phyloP scores from a whole-genome alignment of 2,113 vertebrate genomes.

The Calidris pugnax region DNA sequence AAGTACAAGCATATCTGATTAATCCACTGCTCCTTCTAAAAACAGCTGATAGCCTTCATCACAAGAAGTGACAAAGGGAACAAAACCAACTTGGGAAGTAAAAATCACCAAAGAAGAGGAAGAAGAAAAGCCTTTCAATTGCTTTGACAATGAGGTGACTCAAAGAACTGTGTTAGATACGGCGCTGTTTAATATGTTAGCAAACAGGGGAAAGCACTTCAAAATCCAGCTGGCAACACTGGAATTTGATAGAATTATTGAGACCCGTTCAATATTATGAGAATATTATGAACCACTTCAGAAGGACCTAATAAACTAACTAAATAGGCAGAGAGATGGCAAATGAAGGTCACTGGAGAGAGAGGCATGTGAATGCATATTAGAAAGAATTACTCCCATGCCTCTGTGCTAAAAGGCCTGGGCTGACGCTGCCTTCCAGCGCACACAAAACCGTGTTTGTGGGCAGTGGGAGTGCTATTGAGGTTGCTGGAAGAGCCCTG shows the following conservation, averaged over 20 bases:
- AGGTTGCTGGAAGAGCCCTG: not conserved
- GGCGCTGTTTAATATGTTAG: slow-evolving; percentile 20
- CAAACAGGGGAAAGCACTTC: slow-evolving; percentile 44
- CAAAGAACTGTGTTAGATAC: slow-evolving; percentile 44
- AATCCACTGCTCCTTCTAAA: slow-evolving; percentile 6
- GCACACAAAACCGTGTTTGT: not conserved
- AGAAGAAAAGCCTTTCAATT: slow-evolving; percentile 58
- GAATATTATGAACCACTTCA: slow-evolving; percentile 11
- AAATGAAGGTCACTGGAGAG: slow-evolving; percentile 43
- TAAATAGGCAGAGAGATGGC: not conserved
- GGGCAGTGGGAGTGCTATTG: not conserved
- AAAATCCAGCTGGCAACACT: not conserved
- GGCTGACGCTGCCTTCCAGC: not conserved
- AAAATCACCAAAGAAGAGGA: slow-evolving; percentile 51
- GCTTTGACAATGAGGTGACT: slow-evolving; percentile 49
- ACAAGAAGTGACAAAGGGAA: slow-evolving; percentile 56
- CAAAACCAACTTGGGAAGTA: slow-evolving; percentile 56
- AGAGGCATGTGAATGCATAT: not conserved
- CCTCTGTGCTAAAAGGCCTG: slow-evolving; percentile 19
- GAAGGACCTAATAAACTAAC: not conserved
- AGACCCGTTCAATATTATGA: not conserved
- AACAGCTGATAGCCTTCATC: slow-evolving; percentile 40
- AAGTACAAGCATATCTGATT: not conserved
- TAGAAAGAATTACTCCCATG: slow-evolving; percentile 21
- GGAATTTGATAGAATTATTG: slow-evolving; percentile 25